Conservation (phyloP, 1,140 invertebrate genomes). For the Papilio helenus region DNA sequence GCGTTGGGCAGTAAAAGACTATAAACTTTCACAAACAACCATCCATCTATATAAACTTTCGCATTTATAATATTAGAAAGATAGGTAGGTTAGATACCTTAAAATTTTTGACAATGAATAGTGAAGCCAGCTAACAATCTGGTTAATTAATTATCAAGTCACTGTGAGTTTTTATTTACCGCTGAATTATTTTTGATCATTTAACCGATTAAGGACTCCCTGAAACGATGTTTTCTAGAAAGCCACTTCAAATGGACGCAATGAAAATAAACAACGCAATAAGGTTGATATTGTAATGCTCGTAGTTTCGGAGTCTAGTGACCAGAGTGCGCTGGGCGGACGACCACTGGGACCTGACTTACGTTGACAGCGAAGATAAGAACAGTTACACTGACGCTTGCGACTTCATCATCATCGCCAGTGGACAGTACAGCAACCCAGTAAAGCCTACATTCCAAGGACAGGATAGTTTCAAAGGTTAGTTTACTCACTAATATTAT, state of each 20-base stretch:
- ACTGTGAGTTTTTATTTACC: no score
- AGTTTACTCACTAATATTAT: slow-evolving; percentile 33
- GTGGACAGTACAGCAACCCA: slow-evolving; percentile 89
- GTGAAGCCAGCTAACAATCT: neutral
- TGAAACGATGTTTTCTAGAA: no score
- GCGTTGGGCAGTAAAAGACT: no score
- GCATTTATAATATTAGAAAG: no score
- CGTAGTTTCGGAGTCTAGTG: slow-evolving; percentile 81
- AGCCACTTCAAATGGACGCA: no score
- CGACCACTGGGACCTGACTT: slow-evolving; percentile 83
- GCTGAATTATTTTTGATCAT: neutral
- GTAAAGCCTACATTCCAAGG: slow-evolving; percentile 84
- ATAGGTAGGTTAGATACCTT: neutral
- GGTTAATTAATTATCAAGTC: neutral
- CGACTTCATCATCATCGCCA: slow-evolving; percentile 92
- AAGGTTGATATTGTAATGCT: no score
- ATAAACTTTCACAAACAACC: no score
- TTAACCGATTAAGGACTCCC: neutral
- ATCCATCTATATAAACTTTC: no score
- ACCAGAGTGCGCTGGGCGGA: slow-evolving; percentile 83
- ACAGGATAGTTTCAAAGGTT: slow-evolving; percentile 86
- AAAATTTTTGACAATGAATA: neutral
- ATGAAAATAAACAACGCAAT: no score
- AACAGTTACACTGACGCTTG: slow-evolving; percentile 80
- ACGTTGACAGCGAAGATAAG: slow-evolving; percentile 67